Evolutionary conservation across 2,888 invertebrate species (phyloP).

Genomic region (Disparrhopalites patrizii): DNA sequence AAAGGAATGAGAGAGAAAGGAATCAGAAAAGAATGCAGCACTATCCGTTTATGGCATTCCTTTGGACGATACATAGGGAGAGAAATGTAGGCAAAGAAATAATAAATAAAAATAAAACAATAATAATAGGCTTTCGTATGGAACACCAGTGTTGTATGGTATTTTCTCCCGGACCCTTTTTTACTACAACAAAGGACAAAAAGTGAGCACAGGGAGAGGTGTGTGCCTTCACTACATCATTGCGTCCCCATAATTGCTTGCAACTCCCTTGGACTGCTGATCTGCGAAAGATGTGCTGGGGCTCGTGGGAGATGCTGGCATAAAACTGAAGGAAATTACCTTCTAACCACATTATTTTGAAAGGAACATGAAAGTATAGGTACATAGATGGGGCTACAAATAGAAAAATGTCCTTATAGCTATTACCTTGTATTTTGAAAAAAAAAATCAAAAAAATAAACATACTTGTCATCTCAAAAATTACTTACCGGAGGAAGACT

Average conservation of each 20-base stretch:
- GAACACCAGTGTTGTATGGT: constrained; percentile 8
- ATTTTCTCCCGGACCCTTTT: constrained; percentile 9
- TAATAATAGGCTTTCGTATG: constrained; percentile 15
- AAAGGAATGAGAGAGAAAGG: no score
- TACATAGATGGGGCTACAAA: no score
- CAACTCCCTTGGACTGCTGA: not conserved
- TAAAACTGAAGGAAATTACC: no score
- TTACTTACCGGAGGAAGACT: no score
- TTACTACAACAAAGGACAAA: not conserved
- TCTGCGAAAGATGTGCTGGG: constrained; percentile 5
- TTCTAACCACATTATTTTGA: no score
- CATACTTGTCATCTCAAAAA: no score
- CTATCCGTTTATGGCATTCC: constrained; percentile 17
- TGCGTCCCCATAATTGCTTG: not conserved
- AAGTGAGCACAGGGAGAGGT: not conserved
- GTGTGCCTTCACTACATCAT: not conserved
- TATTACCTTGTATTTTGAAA: no score
- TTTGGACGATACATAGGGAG: no score
- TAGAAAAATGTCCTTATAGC: no score
- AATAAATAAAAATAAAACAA: constrained; percentile 27
- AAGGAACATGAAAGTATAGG: no score
- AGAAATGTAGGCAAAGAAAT: constrained; percentile 4
- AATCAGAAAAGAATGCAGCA: constrained; percentile 7
- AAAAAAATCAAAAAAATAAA: no score
- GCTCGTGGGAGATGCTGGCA: no score